These are phyloP conservation scores for Teleogryllus oceanicus DNA, from an alignment of 2,888 invertebrate species.

Conservation along the genomic window DNA sequence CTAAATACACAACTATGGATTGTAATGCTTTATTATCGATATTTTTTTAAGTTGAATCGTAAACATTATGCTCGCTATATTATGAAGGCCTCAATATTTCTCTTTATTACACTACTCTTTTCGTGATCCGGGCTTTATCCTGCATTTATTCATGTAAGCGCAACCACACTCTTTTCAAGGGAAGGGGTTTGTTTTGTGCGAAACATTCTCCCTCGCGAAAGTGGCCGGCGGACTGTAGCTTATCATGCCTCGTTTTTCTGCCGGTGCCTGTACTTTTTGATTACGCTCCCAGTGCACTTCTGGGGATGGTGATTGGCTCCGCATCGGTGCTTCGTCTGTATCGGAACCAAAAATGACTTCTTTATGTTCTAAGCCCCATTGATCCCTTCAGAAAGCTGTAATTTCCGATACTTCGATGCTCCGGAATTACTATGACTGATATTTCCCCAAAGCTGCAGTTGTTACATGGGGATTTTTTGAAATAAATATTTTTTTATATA, in stretches of 20 bases:
- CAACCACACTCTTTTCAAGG: no score
- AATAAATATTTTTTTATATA: slow-evolving; percentile 2
- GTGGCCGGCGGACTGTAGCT: not conserved
- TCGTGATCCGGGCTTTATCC: no score
- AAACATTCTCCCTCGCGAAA: not conserved
- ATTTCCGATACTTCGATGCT: slow-evolving; percentile 5
- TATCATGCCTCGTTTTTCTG: not conserved
- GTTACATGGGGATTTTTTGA: not conserved
- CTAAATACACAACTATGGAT: no score
- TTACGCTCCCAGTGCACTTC: not conserved
- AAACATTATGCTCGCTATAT: no score
- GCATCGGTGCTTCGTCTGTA: slow-evolving; percentile 8
- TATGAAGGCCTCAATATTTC: no score
- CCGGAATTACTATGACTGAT: not conserved
- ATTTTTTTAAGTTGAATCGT: no score
- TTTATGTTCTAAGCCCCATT: slow-evolving; percentile 3
- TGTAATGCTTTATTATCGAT: no score
- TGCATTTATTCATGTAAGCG: no score
- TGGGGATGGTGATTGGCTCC: slow-evolving; percentile 2
- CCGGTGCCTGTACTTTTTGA: not conserved
- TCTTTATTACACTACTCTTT: no score
- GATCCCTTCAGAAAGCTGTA: slow-evolving; percentile 3
- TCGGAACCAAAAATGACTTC: not conserved
- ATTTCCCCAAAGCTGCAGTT: not conserved
- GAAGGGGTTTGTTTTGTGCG: not conserved